Evolutionary conservation across 2,113 vertebrate genomes (phyloP).

Genomic region (Rissa tridactyla): DNA sequence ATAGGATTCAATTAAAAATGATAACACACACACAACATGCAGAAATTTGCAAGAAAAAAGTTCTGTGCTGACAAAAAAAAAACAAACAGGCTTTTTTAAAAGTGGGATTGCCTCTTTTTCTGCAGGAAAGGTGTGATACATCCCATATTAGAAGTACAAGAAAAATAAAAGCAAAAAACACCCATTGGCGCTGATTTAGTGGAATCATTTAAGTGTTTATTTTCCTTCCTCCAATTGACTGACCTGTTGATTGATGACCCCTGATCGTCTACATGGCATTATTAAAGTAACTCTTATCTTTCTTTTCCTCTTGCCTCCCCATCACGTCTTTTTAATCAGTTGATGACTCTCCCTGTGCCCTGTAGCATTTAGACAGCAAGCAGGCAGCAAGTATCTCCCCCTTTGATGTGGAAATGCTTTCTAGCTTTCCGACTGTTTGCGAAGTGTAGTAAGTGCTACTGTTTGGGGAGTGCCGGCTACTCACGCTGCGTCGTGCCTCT

Average conservation of each 20-base stretch:
- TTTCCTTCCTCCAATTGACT: neutral
- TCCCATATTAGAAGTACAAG: neutral
- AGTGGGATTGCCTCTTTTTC: neutral
- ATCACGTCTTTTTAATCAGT: neutral
- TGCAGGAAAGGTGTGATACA: neutral
- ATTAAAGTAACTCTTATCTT: constrained; percentile 3
- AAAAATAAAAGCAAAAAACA: neutral
- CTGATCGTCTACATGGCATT: neutral
- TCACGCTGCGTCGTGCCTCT: neutral
- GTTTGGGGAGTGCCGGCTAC: neutral
- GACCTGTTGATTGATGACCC: neutral
- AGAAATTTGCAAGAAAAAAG: neutral
- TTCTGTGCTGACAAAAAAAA: neutral
- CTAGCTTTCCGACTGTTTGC: neutral
- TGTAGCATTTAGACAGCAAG: neutral
- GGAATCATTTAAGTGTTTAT: neutral
- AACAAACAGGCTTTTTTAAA: neutral
- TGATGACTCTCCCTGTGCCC: neutral
- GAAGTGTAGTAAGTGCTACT: neutral
- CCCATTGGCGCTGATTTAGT: neutral
- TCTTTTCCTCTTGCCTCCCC: neutral
- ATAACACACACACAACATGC: neutral
- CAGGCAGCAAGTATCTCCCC: neutral
- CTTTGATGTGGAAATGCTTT: neutral
- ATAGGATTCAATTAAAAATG: neutral